Base-by-base conservation (phyloP, 2,113 vertebrate genomes). In the Pedetes capensis region DNA sequence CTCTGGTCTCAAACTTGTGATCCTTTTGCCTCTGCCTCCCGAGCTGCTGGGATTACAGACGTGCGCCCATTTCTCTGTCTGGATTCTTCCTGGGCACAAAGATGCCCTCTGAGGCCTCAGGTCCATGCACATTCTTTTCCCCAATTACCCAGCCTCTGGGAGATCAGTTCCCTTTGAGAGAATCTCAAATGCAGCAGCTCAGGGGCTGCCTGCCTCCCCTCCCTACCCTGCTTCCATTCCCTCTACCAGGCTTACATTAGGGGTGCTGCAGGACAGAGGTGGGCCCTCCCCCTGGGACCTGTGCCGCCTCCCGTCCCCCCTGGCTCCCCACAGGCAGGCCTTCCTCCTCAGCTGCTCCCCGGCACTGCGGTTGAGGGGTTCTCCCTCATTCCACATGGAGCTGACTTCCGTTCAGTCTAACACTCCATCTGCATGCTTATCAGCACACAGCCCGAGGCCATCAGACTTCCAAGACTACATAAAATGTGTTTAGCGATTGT, bases 401-500 rank as follows among this genome's bases (percentile, higher is more conserved):
- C n/a, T n/a, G n/a, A n/a, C n/a, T n/a, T n/a, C n/a, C n/a, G 61
- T 61, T 10, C 37, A 2, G 3, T 1, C 57, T 57, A 1, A 12
- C 23, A 13, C 84, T 74, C 89, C 37, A 49, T 51, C 75, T 64
- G 91, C 79, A 55, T 79, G 34, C 87, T 91, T 72, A 81, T 81
- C 86, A 49, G 20, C 13, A 17, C 29, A 0, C 49, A 72, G 94
- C 96, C 89, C 0, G 61, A 71, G 93, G 93, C 96, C 76, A 51
- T 96, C 74, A n/a, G 44, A 89, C 96, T 92, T 97, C 95, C 97
- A 92, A 96, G 94, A 90, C 92, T 55, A 37, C 80, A 91, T 82
- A 86, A 95, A 96, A 92, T 85, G 91, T 96, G 96, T 94, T 97
- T 97, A 92, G 96, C 66, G 88, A 87, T 74, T 96, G 78, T 93